Evolutionary conservation across 2,888 invertebrate genomes (phyloP).

Genomic region (Criorhina ranunculi): DNA sequence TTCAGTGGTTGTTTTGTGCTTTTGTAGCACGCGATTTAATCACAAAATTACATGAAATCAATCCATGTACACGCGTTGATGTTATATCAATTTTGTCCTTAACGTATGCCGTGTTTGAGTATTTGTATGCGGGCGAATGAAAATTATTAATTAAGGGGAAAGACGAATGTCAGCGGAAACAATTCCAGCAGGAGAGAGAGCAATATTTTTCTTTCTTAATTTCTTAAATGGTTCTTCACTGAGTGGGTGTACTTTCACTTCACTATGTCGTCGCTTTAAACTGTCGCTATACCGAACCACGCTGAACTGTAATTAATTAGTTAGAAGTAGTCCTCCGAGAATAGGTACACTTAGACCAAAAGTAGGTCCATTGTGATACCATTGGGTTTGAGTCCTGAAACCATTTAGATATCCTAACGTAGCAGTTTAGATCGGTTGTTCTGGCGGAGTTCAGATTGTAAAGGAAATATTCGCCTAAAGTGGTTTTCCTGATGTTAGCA

Average conservation of each 20-base stretch:
- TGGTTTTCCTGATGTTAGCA: too few relatives aligned
- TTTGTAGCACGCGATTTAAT: constrained; percentile 72
- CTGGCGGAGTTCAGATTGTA: too few relatives aligned
- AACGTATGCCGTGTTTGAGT: background rate
- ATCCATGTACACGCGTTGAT: constrained; percentile 66
- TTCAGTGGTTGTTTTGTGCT: constrained; percentile 4
- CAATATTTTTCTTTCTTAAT: background rate
- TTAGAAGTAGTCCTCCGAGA: too few relatives aligned
- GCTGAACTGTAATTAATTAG: too few relatives aligned
- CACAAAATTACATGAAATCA: constrained; percentile 75
- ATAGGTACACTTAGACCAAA: too few relatives aligned
- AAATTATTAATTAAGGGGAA: constrained; percentile 37
- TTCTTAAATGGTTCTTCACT: constrained; percentile 2
- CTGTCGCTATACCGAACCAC: too few relatives aligned
- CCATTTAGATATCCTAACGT: too few relatives aligned
- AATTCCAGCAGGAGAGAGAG: background rate
- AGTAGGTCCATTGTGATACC: too few relatives aligned
- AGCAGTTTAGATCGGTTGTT: too few relatives aligned
- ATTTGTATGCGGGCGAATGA: background rate
- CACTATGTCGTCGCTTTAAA: too few relatives aligned
- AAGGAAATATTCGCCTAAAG: too few relatives aligned
- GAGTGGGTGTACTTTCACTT: constrained; percentile 3
- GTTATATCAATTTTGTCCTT: constrained; percentile 45
- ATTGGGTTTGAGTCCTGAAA: too few relatives aligned
- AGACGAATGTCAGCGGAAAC: background rate